Base-by-base conservation (phyloP, 2,113 vertebrate species). In the Pithys albifrons region DNA sequence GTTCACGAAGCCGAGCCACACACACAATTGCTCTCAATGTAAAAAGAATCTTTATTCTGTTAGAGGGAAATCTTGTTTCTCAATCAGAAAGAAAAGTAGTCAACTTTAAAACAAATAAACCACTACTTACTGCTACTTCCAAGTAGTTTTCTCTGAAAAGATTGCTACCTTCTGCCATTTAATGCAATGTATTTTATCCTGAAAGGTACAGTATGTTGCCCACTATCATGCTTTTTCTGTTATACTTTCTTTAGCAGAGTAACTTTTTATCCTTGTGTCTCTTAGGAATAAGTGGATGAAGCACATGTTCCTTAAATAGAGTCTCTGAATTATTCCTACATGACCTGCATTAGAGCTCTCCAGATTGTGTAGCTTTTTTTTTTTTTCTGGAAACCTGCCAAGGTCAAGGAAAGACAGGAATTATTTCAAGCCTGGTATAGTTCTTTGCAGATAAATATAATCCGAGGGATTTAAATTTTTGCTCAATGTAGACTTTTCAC, bases 301-400 rank as follows among this genome's bases (percentile, higher is more conserved):
- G 70, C 33, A 46, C 51, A 82, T 67, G 41, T 65, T 93, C 74
- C 58, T 93, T 95, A 92, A 96, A 87, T 52, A 94, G 58, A 88
- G 10, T 17, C 41, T 37, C 61, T 77, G 41, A 88, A 78, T 78
- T 75, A 76, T 85, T 89, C 76, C 61, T 88, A 54, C 33, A 85
- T 64, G 55, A 75, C 37, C 69, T 69, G 49, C 69, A 76, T 81
- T 52, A 73, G 19, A 91, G 14, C 28, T 92, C 48, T 81, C 59
- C 80, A 79, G 51, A 87, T 57, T 82, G 29, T 64, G 45, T 10
- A 76, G 58, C 3, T 71, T 79, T 85, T 46, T 71, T 71, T 79
- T 85, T 46, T 71, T 71, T 59, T 31, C 55, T 89, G 76, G 90
- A 89, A 74, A 74, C 12, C 23, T 86, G 59, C 65, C 85, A 91